Percentiles rank a stretch among this genome's conserved stretches.
phyloP scores from a whole-genome alignment of 2,888 invertebrate species.

The Synergus gifuensis region DNA sequence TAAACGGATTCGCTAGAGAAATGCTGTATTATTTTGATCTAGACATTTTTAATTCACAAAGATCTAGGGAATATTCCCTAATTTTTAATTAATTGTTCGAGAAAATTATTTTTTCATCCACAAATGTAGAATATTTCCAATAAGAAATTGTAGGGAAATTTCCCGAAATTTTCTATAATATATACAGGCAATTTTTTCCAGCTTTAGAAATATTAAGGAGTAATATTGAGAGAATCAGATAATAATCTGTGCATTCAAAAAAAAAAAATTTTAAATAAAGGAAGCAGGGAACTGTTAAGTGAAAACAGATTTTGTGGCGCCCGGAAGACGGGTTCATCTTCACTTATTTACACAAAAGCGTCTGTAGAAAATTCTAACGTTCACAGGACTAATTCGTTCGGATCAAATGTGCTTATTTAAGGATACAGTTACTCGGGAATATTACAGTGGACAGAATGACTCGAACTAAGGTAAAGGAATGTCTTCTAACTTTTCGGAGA shows the following conservation, averaged over 20 bases:
- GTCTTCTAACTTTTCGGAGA: background rate
- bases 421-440: background rate
- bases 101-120: too few relatives aligned
- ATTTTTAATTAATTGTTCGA: too few relatives aligned
- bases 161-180: too few relatives aligned
- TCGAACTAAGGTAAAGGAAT: background rate
- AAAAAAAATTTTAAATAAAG: conserved; percentile 7
- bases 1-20: background rate
- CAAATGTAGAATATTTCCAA: too few relatives aligned
- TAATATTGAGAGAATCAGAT: background rate
- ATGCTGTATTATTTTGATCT: background rate
- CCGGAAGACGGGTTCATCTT: conserved; percentile 8
- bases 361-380: conserved; percentile 31
- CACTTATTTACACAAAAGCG: conserved; percentile 5
- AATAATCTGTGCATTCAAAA: background rate
- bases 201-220: too few relatives aligned
- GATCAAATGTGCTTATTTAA: conserved; percentile 8
- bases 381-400: conserved; percentile 7
- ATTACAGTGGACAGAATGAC: background rate
- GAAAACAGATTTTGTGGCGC: conserved; percentile 33
- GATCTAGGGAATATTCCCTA: too few relatives aligned
- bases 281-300: background rate
- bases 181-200: background rate
- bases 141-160: too few relatives aligned
- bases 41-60: too few relatives aligned